Evolutionary conservation across 2,888 invertebrate species (phyloP).

Genomic region (Vandiemenella viatica): DNA sequence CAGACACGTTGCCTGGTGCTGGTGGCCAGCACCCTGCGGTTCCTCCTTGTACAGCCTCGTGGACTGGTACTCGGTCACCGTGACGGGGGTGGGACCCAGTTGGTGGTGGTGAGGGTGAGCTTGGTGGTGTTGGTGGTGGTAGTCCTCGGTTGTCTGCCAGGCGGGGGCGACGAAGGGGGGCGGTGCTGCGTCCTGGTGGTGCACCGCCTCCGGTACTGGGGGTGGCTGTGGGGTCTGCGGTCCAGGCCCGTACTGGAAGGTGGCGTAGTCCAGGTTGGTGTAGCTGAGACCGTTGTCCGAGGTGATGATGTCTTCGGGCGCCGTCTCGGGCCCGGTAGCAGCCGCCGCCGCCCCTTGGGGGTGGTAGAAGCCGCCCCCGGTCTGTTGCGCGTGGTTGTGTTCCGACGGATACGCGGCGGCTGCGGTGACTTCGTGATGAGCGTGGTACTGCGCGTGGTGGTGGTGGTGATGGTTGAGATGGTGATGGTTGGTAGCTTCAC

Average conservation of each 20-base stretch:
- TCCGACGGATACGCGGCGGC: slow-evolving; percentile 17
- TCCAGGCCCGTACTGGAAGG: slow-evolving; percentile 13
- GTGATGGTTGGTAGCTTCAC: slow-evolving; percentile 8
- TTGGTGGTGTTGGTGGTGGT: slow-evolving; percentile 25
- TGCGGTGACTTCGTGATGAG: slow-evolving; percentile 26
- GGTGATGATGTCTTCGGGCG: slow-evolving; percentile 46
- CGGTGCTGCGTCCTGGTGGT: slow-evolving; percentile 32
- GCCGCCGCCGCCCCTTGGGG: slow-evolving; percentile 37
- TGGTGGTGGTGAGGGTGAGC: slow-evolving; percentile 30
- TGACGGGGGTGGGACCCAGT: slow-evolving; percentile 6
- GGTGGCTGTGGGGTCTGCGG: slow-evolving; percentile 20
- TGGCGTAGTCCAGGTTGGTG: slow-evolving; percentile 67
- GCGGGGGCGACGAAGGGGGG: too few species aligned
- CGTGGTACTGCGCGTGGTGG: slow-evolving; percentile 38
- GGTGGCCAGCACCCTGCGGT: slow-evolving; percentile 18
- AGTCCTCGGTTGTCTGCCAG: too few species aligned
- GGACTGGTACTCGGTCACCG: background rate
- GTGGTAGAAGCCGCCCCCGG: slow-evolving; percentile 25
- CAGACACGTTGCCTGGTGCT: slow-evolving; percentile 7
- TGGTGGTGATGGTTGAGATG: slow-evolving; percentile 15
- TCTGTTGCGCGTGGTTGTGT: slow-evolving; percentile 28
- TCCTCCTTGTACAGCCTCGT: slow-evolving; percentile 2
- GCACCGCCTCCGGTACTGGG: slow-evolving; percentile 12
- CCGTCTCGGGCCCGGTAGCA: slow-evolving; percentile 19
- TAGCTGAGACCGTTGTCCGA: slow-evolving; percentile 78